Conservation (phyloP, 1,140 invertebrate species). For the Ericerus pela region DNA sequence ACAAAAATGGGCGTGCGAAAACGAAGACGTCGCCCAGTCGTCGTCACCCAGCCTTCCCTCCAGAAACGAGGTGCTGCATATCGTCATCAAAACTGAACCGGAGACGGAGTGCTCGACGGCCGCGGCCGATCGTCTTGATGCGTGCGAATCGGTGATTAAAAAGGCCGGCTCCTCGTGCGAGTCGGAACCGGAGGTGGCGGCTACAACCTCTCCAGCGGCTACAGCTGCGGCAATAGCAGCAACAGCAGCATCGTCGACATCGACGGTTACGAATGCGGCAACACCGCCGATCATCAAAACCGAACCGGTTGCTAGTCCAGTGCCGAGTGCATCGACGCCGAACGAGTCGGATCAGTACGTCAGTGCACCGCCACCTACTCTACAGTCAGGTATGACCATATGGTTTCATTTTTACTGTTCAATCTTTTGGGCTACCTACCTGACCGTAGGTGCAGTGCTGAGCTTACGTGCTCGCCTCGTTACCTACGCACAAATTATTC, state of each 20-base stretch:
- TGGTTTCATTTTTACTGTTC: no score
- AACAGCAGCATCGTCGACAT: neutral
- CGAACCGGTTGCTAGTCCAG: neutral
- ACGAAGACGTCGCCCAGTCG: neutral
- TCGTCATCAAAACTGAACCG: constrained; percentile 1
- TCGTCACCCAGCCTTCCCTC: neutral
- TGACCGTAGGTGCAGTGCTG: no score
- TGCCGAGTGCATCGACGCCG: neutral
- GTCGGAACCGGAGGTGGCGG: neutral
- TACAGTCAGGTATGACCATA: neutral
- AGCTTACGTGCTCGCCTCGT: no score
- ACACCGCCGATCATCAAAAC: neutral
- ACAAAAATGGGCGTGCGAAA: neutral
- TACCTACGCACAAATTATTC: no score
- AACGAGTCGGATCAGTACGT: neutral
- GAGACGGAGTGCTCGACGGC: neutral
- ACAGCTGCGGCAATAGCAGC: no score
- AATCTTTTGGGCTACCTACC: no score
- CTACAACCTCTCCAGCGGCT: neutral
- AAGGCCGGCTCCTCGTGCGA: neutral
- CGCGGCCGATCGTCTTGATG: neutral
- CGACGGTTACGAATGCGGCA: neutral
- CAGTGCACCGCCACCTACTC: neutral
- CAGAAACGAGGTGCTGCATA: no score
- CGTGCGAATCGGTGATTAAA: neutral